Evolutionary conservation across 2,797 vertebrate species (phyloP).

Genomic region (Ateles fusciceps): DNA sequence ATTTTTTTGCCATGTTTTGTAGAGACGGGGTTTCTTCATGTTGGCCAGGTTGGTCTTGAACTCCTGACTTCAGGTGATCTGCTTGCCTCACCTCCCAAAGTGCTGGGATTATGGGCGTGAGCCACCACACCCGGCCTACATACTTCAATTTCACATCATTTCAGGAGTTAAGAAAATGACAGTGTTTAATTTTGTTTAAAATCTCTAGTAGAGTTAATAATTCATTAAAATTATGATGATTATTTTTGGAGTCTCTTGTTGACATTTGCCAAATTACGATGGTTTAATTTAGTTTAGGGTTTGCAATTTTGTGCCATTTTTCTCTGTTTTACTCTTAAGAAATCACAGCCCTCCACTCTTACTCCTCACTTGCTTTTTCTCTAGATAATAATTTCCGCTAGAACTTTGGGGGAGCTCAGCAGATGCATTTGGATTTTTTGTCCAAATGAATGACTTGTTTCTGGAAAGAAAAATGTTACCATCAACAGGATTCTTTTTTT

Average conservation of each 20-base stretch:
- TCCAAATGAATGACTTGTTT: conserved; percentile 85
- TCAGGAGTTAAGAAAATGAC: background rate
- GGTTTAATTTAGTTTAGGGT: background rate
- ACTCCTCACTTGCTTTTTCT: conserved; percentile 52
- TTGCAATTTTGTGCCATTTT: background rate
- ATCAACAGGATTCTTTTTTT: conserved; percentile 66
- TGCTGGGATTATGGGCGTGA: background rate
- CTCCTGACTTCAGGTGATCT: background rate
- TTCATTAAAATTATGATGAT: background rate
- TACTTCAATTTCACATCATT: background rate
- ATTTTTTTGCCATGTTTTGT: background rate
- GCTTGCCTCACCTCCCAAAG: background rate
- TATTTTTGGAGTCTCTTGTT: background rate
- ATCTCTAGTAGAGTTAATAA: background rate
- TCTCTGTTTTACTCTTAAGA: conserved; percentile 68
- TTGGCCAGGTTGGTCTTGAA: background rate
- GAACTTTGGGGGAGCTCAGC: conserved; percentile 74
- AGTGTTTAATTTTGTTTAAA: background rate
- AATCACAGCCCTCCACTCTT: background rate
- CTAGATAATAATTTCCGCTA: conserved; percentile 74
- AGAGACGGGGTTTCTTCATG: background rate
- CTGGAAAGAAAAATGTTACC: conserved; percentile 81
- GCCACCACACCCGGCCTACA: background rate
- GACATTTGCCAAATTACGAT: background rate
- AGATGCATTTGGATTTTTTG: conserved; percentile 78